These are phyloP conservation scores for Podarcis cretensis DNA, from an alignment of 2,113 vertebrate species.

Conservation along the genomic window DNA sequence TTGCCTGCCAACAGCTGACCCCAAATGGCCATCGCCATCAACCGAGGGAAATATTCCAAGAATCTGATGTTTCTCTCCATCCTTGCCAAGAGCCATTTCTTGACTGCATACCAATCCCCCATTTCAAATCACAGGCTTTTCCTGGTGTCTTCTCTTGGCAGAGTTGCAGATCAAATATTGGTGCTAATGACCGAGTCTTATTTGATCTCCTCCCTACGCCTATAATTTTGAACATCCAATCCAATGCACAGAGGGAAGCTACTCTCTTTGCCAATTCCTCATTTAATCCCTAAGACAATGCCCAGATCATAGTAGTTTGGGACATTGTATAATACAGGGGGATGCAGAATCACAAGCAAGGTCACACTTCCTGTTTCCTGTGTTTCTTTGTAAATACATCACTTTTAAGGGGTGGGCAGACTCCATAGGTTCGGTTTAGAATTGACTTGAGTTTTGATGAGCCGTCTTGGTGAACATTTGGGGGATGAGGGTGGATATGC, in stretches of 20 bases:
- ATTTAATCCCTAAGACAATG: too few relatives aligned
- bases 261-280: neutral
- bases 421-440: neutral
- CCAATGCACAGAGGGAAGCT: neutral
- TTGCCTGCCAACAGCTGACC: slow-evolving; percentile 23
- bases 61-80: neutral
- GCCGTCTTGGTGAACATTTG: neutral
- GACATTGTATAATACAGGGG: too few relatives aligned
- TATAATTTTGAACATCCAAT: neutral
- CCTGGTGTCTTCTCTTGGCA: slow-evolving; percentile 6
- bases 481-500: neutral
- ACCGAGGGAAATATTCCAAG: slow-evolving; percentile 29
- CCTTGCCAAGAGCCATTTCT: slow-evolving; percentile 31
- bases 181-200: neutral
- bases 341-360: too few relatives aligned
- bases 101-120: neutral
- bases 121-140: slow-evolving; percentile 1
- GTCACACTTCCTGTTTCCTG: too few relatives aligned
- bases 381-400: too few relatives aligned
- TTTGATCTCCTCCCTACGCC: neutral
- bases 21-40: slow-evolving; percentile 15
- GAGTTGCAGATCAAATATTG: neutral
- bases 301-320: too few relatives aligned
- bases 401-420: neutral
- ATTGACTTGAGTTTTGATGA: neutral